These are phyloP conservation scores for Metalampra italica DNA, from an alignment of 2,888 invertebrate species.

Conservation along the genomic window DNA sequence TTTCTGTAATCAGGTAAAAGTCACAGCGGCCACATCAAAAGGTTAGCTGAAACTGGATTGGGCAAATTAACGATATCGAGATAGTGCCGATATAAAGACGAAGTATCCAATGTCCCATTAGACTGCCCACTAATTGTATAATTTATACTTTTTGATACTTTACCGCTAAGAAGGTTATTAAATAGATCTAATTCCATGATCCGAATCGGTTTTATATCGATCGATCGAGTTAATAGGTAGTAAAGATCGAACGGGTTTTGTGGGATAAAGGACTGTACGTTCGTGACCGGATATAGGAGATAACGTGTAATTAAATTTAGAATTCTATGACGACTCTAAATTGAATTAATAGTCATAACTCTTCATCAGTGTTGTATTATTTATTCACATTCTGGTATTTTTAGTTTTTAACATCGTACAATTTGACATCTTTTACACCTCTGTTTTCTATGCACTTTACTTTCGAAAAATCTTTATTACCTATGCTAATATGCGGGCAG, in stretches of 20 bases:
- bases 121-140: constrained; percentile 30
- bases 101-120: constrained; percentile 19
- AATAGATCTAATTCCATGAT: constrained; percentile 15
- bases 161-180: constrained; percentile 19
- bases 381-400: too few species aligned
- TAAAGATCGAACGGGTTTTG: constrained; percentile 7
- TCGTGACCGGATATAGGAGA: constrained; percentile 1
- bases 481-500: too few species aligned
- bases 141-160: constrained; percentile 22
- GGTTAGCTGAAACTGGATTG: constrained; percentile 10
- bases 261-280: background rate
- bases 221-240: constrained; percentile 16
- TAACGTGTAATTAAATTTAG: background rate
- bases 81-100: constrained; percentile 6
- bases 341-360: background rate
- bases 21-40: constrained; percentile 41
- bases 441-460: too few species aligned
- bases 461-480: too few species aligned
- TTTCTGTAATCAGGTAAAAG: constrained; percentile 53
- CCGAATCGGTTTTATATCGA: constrained; percentile 19
- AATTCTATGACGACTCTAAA: background rate
- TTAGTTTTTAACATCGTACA: too few species aligned
- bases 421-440: too few species aligned
- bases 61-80: background rate
- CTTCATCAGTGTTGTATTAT: too few species aligned